A percentile compares a stretch with the other conserved stretches of the same genome.
Evolutionary conservation across 2,888 invertebrate genomes (phyloP).

Genomic region (Microplitis deprimator): DNA sequence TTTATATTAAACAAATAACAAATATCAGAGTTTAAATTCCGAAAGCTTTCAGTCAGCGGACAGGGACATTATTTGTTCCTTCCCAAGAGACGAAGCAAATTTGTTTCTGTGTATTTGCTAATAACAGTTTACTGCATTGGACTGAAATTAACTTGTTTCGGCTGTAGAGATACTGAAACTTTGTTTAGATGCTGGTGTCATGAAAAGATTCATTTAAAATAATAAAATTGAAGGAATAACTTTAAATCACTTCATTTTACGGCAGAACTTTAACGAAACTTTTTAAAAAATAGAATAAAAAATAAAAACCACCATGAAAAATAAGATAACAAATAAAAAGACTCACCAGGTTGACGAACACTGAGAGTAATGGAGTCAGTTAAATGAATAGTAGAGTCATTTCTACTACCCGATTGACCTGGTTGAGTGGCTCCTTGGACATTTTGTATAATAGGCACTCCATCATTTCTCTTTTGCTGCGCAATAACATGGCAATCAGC

Average conservation of each 20-base stretch:
- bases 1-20: no score
- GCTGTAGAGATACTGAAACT: no score
- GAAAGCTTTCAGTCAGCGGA: no score
- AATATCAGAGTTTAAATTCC: no score
- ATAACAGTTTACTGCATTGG: no score
- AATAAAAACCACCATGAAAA: background rate
- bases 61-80: no score
- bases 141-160: no score
- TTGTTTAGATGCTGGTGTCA: no score
- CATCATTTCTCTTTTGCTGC: slow-evolving; percentile 81
- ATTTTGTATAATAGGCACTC: slow-evolving; percentile 82
- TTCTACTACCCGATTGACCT: slow-evolving; percentile 59
- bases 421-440: slow-evolving; percentile 75
- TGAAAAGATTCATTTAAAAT: no score
- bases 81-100: no score
- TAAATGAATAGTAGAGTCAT: slow-evolving; percentile 77
- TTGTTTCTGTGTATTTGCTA: no score
- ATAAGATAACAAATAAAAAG: background rate
- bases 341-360: slow-evolving; percentile 71
- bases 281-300: background rate
- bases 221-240: no score
- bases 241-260: slow-evolving; percentile 30
- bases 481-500: slow-evolving; percentile 84
- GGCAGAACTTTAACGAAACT: background rate
- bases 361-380: slow-evolving; percentile 84